Percentiles rank a stretch among this genome's conserved stretches.
phyloP scores from a whole-genome alignment of 1,140 invertebrate genomes.

The Campoletis sonorensis region DNA sequence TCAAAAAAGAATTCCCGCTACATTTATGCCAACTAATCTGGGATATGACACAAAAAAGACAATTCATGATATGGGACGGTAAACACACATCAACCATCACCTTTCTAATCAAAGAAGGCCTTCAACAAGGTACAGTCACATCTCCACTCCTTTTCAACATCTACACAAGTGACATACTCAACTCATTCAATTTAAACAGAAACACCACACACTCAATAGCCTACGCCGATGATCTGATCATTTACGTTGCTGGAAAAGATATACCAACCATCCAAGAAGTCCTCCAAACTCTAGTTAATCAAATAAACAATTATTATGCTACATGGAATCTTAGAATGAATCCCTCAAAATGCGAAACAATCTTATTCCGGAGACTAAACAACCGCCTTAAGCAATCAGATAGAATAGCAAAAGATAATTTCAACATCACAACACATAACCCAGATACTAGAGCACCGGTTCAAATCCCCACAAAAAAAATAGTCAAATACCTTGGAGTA shows the following conservation, averaged over 20 bases:
- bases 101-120: slow-evolving; percentile 48
- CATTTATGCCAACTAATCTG: slow-evolving; percentile 21
- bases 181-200: not conserved
- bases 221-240: slow-evolving; percentile 46
- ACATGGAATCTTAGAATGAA: slow-evolving; percentile 50
- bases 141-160: slow-evolving; percentile 53
- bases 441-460: not conserved
- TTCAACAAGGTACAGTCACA: slow-evolving; percentile 53
- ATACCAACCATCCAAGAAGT: not conserved
- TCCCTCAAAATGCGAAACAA: slow-evolving; percentile 46
- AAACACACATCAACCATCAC: not conserved
- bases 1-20: slow-evolving; percentile 41
- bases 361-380: too few species aligned
- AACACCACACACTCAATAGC: not conserved
- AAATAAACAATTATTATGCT: slow-evolving; percentile 33
- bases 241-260: slow-evolving; percentile 27
- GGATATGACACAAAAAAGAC: slow-evolving; percentile 28
- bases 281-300: slow-evolving; percentile 39
- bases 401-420: not conserved
- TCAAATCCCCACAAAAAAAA: not conserved
- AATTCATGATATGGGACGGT: slow-evolving; percentile 21
- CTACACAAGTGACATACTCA: slow-evolving; percentile 44
- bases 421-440: not conserved
- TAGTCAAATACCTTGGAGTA: not conserved
- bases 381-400: too few species aligned